These are phyloP conservation scores for Antechinus flavipes DNA, from an alignment of 2,113 vertebrate species.

Conservation along the genomic window DNA sequence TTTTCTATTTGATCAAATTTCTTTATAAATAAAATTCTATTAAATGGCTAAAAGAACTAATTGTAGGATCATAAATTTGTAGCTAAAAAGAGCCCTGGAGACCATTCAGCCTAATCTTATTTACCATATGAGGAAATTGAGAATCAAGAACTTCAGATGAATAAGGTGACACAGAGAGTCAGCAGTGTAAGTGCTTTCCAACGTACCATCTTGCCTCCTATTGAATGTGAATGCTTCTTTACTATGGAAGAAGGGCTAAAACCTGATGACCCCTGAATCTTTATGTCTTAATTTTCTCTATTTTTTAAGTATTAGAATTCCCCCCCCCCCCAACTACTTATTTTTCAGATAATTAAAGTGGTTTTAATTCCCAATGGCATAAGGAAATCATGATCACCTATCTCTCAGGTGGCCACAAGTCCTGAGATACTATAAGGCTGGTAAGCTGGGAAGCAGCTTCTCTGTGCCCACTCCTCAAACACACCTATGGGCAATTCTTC, in stretches of 20 bases:
- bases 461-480: background rate
- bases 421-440: background rate
- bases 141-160: background rate
- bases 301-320: background rate
- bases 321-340: background rate
- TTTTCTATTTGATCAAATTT: background rate
- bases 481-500: background rate
- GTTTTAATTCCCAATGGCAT: background rate
- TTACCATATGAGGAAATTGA: background rate
- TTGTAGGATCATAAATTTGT: background rate
- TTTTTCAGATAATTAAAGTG: background rate
- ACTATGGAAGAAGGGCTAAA: background rate
- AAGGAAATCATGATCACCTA: background rate
- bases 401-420: background rate
- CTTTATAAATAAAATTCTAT: background rate
- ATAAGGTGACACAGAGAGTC: background rate
- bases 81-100: background rate
- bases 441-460: background rate
- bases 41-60: background rate
- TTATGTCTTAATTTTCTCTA: constrained; percentile 17
- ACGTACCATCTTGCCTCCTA: background rate
- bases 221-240: background rate
- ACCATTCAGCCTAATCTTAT: background rate
- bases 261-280: background rate
- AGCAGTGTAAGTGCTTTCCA: background rate